Evolutionary conservation across 2,888 invertebrate species (phyloP), one percentile per base, ranked within the genome.

Genomic region (Spicauda simplicius): DNA sequence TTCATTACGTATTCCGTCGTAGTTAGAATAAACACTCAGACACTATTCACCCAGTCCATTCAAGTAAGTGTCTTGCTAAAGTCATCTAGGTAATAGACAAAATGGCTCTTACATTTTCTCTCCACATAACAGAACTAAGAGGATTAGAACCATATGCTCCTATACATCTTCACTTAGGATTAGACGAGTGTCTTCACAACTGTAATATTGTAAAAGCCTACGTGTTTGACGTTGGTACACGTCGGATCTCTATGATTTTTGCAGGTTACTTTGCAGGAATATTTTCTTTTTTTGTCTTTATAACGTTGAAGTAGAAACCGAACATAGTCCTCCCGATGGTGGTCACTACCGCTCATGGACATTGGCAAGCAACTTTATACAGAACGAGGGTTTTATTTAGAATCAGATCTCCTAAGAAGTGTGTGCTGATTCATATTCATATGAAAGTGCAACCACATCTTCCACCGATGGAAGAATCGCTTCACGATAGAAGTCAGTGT

Each of bases 11-110:
- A 19, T 41, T 41, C 14, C 57, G 37, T 41, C 41, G 19, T n/a
- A 41, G 53, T 45, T 20, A 56, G 37, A 64, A 64, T 53, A 41
- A 33, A 57, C 37, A 37, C 20, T 16, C 48, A 59, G 25, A 48
- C 48, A 33, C 54, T 14, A 33, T 55, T 45, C 16, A 33, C 45
- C 25, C 41, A 55, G 59, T 66, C 19, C 33, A 60, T 25, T 65
- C 45, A 53, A 54, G 54, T 48, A 45, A 14, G 59, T 25, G 25
- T 25, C 25, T 65, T 11, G 59, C 20, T 37, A 61, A 56, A 52
- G 61, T 56, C 55, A 50, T 60, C 37, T 50, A 41, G 50, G 48
- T 67, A 61, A 61, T 67, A 67, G 61, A 67, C 56, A 56, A 61
- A 61, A 55, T 67, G 52, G 55, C 56, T 54, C 54, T 56, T 56